Evolutionary conservation across 2,888 invertebrate genomes (phyloP).

Genomic region (Aleiodes alternator): DNA sequence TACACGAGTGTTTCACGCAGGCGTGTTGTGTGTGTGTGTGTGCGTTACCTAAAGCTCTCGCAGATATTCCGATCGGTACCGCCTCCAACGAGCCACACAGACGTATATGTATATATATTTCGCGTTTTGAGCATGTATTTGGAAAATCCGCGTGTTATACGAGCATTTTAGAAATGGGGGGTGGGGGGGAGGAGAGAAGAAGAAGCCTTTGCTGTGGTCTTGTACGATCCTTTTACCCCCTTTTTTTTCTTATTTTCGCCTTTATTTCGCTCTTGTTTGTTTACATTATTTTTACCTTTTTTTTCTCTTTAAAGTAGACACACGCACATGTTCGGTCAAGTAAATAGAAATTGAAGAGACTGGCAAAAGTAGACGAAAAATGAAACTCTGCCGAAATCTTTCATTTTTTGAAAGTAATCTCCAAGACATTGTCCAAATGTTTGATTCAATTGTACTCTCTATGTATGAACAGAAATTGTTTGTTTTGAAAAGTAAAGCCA

Average conservation of each 20-base stretch:
- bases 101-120: slow-evolving; percentile 13
- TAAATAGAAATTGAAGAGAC: no score
- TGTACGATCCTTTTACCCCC: background rate
- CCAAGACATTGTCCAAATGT: no score
- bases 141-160: slow-evolving; percentile 20
- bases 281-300: slow-evolving; percentile 40
- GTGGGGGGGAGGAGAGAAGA: background rate
- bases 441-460: no score
- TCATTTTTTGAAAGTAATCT: no score
- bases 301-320: background rate
- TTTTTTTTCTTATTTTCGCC: background rate
- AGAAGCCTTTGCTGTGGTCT: slow-evolving; percentile 39
- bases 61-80: slow-evolving; percentile 54
- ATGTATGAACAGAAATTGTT: background rate
- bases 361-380: no score
- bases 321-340: no score
- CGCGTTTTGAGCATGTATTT: background rate
- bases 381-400: no score
- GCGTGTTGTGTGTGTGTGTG: slow-evolving; percentile 38
- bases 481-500: background rate
- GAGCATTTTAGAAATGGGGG: background rate
- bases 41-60: slow-evolving; percentile 41
- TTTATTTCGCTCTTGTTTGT: slow-evolving; percentile 14
- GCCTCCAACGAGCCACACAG: slow-evolving; percentile 11
- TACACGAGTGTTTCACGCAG: slow-evolving; percentile 44